Percentiles rank a stretch among this genome's conserved stretches.
phyloP scores from a whole-genome alignment of 2,888 invertebrate genomes.

The Enoplolaimus lenunculus region DNA sequence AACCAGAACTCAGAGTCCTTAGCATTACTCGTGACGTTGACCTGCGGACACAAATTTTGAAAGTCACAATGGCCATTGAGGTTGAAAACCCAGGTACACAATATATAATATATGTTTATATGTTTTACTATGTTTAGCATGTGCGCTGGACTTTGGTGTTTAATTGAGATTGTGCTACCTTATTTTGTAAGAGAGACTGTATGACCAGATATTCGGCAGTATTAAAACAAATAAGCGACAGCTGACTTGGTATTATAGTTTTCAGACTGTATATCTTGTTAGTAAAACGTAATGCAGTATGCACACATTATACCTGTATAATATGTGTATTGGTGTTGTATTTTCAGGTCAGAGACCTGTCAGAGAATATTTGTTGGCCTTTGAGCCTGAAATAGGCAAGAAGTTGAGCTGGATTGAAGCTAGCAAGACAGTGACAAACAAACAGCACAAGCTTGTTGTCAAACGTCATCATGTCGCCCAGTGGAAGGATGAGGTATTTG shows the following conservation, averaged over 20 bases:
- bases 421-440: neutral
- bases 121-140: too few species aligned
- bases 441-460: neutral
- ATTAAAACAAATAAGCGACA: too few species aligned
- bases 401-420: neutral
- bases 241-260: too few species aligned
- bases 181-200: too few species aligned
- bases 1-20: neutral
- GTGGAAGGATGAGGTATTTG: slow-evolving; percentile 4
- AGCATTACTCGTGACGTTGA: slow-evolving; percentile 29
- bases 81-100: slow-evolving; percentile 31
- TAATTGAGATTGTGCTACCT: too few species aligned
- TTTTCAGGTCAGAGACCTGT: neutral
- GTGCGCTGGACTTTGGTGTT: too few species aligned
- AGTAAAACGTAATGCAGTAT: too few species aligned
- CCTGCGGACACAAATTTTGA: slow-evolving; percentile 33
- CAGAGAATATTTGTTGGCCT: neutral
- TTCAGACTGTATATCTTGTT: too few species aligned
- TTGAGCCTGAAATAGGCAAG: neutral
- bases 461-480: neutral
- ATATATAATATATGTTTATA: too few species aligned
- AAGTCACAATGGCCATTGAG: slow-evolving; percentile 28
- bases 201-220: too few species aligned
- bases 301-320: too few species aligned
- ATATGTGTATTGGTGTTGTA: too few species aligned